Base-by-base conservation (phyloP, 2,113 vertebrate genomes). In the Takifugu bimaculatus region DNA sequence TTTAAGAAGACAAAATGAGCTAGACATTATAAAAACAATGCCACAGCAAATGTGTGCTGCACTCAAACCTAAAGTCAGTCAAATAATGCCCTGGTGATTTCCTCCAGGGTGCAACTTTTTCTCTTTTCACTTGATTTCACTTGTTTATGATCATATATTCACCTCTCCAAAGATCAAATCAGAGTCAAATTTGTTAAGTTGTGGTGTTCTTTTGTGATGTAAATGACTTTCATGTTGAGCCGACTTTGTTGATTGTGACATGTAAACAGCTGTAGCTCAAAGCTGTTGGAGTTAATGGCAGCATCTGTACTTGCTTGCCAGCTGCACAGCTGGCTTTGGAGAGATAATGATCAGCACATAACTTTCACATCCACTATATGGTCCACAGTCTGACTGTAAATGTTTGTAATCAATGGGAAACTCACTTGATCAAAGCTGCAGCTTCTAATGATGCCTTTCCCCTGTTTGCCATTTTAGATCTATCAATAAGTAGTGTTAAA, bases 401-500 rank as follows among this genome's bases (percentile, higher is more conserved):
- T 75, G 74, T 69, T 62, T 1, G 56, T 76, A 74, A 88, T 88
- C 79, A 83, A 71, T 65, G 13, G 12, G 49, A 70, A 83, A 81
- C 58, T 58, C 54, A 25, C 51, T 79, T 80, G 79, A 87, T 88
- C 78, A 79, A 82, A 84, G 76, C 75, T 6, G 1, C 25, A 4
- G 60, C 25, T 15, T 47, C 67, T 84, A 88, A 88, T 74, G 78
- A 86, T 54, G 69, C 60, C 60, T 78, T 44, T 6, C 57, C 14
- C 60, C 61, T 32, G 57, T 73, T 64, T 69, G 62, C 54, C 53
- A 70, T 81, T 77, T 74, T 78, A 75, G 80, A 80, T 11, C 50
- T 60, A 75, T 81, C 63, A 68, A 71, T 83, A 57, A 2, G 42
- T 61, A 50, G 78, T 12, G 6, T 60, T 65, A n/a, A 57, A 60